A percentile compares a stretch with the other conserved stretches of the same genome.
phyloP scores from a whole-genome alignment of 1,140 invertebrate genomes.

The Nixonia krombeini region DNA sequence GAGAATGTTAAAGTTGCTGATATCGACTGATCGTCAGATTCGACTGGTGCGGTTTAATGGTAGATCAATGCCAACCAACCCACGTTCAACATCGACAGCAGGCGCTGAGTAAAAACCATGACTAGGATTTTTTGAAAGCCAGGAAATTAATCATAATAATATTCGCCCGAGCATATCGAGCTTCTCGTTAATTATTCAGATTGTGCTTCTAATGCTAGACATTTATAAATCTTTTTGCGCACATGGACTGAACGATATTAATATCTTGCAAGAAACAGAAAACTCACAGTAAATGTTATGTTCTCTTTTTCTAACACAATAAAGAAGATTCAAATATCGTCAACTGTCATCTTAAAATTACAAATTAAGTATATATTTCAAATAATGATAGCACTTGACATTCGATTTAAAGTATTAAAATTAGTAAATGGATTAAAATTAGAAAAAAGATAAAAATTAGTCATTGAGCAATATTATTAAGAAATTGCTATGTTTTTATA shows the following conservation, averaged over 20 bases:
- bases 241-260: conserved; percentile 14
- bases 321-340: too few species aligned
- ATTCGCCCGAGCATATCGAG: conserved; percentile 32
- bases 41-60: conserved; percentile 25
- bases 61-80: conserved; percentile 29
- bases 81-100: conserved; percentile 22
- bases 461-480: too few species aligned
- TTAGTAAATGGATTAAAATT: too few species aligned
- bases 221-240: conserved; percentile 17
- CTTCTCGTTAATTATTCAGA: conserved; percentile 40
- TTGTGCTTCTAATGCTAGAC: conserved; percentile 14
- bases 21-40: background rate
- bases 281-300: conserved; percentile 11
- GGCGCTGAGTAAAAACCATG: conserved; percentile 65
- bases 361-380: too few species aligned
- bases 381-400: too few species aligned
- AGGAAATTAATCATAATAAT: conserved; percentile 69
- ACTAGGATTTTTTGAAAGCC: conserved; percentile 64
- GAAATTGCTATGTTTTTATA: too few species aligned
- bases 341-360: too few species aligned
- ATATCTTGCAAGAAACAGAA: conserved; percentile 23
- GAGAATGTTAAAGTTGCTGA: conserved; percentile 19
- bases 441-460: too few species aligned
- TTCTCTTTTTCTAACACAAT: too few species aligned
- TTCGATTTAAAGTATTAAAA: too few species aligned